These are phyloP conservation scores for Drosophila infuscata DNA, from an alignment of 2,888 invertebrate genomes.

Conservation along the genomic window DNA sequence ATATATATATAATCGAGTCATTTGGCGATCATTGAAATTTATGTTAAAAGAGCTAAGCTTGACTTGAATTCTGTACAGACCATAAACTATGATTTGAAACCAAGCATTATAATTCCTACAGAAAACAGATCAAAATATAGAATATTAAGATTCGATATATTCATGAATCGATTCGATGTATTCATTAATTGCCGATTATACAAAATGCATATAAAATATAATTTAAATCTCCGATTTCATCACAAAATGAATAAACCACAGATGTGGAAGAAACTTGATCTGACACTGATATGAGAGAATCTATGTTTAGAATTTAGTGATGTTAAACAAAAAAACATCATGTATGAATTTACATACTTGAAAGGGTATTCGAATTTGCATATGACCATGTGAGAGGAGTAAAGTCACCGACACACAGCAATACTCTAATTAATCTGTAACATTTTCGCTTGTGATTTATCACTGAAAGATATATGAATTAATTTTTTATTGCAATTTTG, in stretches of 20 bases:
- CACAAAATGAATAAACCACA: not conserved
- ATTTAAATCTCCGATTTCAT: not conserved
- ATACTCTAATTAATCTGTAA: not conserved
- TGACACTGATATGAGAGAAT: not conserved
- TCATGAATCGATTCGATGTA: not conserved
- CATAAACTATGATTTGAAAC: not conserved
- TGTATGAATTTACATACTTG: not conserved
- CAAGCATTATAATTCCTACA: not conserved
- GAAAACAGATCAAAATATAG: not conserved
- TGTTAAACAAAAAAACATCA: too few species aligned
- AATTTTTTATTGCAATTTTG: not conserved
- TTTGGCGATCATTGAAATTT: not conserved
- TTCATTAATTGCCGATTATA: not conserved
- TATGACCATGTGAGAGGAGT: not conserved
- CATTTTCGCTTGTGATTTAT: not conserved
- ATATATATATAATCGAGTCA: constrained; percentile 25
- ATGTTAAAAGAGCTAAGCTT: not conserved
- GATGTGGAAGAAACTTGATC: not conserved
- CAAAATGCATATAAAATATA: not conserved
- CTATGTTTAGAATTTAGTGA: not conserved
- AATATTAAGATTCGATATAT: not conserved
- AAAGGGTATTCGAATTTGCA: not conserved
- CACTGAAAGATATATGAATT: not conserved
- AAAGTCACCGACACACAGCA: not conserved
- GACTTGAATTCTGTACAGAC: not conserved